These are phyloP conservation scores for Synergus umbraculus DNA, from an alignment of 2,888 invertebrate genomes.

Conservation along the genomic window DNA sequence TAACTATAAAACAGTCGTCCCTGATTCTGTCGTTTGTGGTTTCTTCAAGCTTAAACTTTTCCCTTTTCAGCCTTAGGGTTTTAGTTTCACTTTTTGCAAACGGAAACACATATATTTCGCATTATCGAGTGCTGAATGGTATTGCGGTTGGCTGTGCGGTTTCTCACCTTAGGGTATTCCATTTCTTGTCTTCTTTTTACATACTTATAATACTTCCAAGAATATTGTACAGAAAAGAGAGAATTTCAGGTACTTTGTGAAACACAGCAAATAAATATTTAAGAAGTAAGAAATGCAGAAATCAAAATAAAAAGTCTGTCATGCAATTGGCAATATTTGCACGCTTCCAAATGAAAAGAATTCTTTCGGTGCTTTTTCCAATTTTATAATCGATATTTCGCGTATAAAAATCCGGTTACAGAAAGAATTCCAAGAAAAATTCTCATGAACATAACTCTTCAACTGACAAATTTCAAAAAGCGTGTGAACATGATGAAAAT, in stretches of 20 bases:
- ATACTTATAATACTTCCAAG: not conserved
- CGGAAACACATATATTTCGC: slow-evolving; percentile 14
- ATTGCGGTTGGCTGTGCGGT: slow-evolving; percentile 28
- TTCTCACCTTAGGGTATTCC: slow-evolving; percentile 25
- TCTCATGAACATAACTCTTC: not conserved
- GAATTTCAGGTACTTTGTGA: not conserved
- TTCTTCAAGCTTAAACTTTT: not conserved
- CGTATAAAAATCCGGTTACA: too few species aligned
- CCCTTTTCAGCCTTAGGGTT: not conserved
- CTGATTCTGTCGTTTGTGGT: not conserved
- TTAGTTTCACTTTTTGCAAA: not conserved
- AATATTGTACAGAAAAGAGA: not conserved
- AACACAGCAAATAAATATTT: not conserved
- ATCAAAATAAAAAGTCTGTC: not conserved
- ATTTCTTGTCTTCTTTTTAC: not conserved
- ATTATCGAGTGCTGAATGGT: slow-evolving; percentile 20
- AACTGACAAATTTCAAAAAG: slow-evolving; percentile 1
- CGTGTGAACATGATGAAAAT: slow-evolving; percentile 18
- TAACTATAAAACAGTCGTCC: not conserved
- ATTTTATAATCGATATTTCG: not conserved
- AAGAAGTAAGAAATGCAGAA: not conserved
- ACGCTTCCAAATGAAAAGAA: too few species aligned
- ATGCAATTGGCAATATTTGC: too few species aligned
- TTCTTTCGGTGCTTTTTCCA: too few species aligned
- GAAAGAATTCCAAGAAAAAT: not conserved